These are phyloP conservation scores for Ochlodes sylvanus DNA, from an alignment of 2,888 invertebrate genomes.

Conservation along the genomic window DNA sequence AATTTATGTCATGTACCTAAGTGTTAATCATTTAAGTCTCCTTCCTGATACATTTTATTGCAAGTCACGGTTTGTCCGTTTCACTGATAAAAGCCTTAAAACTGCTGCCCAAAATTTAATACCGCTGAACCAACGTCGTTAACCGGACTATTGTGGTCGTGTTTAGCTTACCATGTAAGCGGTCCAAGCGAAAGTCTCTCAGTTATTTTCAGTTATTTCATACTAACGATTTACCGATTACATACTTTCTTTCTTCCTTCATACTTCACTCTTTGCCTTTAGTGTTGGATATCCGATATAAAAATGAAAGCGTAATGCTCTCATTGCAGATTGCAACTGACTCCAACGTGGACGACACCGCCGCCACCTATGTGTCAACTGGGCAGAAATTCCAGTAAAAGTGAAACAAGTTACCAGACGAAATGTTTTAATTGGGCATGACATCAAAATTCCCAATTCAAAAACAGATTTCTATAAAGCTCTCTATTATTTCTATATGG, in stretches of 20 bases:
- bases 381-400: too few species aligned
- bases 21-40: neutral
- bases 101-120: slow-evolving; percentile 18
- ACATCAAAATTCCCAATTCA: too few species aligned
- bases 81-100: slow-evolving; percentile 20
- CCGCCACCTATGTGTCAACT: too few species aligned
- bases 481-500: neutral
- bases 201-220: slow-evolving; percentile 18
- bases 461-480: too few species aligned
- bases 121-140: slow-evolving; percentile 11
- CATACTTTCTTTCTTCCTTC: too few species aligned
- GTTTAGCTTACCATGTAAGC: slow-evolving; percentile 25
- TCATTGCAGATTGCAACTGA: too few species aligned
- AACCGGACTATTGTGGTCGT: slow-evolving; percentile 24
- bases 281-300: too few species aligned
- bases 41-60: neutral
- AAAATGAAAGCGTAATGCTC: too few species aligned
- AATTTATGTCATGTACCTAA: too few species aligned
- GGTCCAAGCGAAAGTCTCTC: slow-evolving; percentile 16
- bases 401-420: too few species aligned
- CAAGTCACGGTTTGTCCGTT: neutral
- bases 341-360: too few species aligned
- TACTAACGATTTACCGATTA: neutral
- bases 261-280: too few species aligned
- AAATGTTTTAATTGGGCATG: neutral